Percentiles rank a stretch among this genome's conserved stretches.
Conservation (phyloP, 1,140 invertebrate genomes). For the Patella vulgata region DNA sequence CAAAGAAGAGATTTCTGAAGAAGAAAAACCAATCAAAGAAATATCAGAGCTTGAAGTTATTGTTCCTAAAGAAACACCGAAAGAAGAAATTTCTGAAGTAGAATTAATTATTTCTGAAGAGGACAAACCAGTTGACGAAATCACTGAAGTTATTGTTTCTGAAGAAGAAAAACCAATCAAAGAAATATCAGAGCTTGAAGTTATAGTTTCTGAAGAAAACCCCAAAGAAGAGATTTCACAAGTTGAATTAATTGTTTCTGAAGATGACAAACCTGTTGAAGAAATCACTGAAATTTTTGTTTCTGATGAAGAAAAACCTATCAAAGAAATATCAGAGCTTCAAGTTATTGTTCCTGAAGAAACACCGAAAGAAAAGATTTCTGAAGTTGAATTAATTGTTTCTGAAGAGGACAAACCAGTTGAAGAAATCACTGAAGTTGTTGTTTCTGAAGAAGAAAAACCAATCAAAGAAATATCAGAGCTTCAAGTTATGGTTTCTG, state of each 20-base stretch:
- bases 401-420: neutral
- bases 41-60: conserved; percentile 1
- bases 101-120: conserved; percentile 2
- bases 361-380: too few relatives aligned
- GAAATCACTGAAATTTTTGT: too few relatives aligned
- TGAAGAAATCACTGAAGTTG: neutral
- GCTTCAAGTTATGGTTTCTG: neutral
- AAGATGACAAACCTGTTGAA: too few relatives aligned
- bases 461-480: neutral
- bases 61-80: conserved; percentile 1
- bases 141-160: conserved; percentile 9
- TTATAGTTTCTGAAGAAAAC: conserved; percentile 13
- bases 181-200: conserved; percentile 9
- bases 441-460: neutral
- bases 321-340: too few relatives aligned
- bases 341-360: too few relatives aligned
- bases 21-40: conserved; percentile 1
- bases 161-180: conserved; percentile 16
- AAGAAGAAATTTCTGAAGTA: neutral
- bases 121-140: neutral
- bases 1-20: conserved; percentile 6
- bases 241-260: conserved; percentile 22
- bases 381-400: too few relatives aligned
- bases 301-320: too few relatives aligned
- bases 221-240: conserved; percentile 30